Base-by-base conservation (phyloP, 2,797 vertebrate species). In the Notamacropus eugenii region DNA sequence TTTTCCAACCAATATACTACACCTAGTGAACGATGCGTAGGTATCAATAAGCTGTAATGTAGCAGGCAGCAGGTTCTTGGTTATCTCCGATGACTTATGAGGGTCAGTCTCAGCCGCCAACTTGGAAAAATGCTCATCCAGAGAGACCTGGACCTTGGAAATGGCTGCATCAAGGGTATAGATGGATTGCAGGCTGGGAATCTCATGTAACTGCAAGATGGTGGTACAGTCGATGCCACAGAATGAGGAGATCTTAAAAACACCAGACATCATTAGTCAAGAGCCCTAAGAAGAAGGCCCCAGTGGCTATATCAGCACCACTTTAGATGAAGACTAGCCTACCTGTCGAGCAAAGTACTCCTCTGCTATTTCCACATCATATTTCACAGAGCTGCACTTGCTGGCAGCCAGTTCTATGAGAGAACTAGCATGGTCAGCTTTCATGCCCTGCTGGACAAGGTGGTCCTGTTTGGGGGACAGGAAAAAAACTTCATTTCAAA, bases 301-400 rank as follows among this genome's bases (percentile, higher is more conserved):
- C 55, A 54, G 82, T 31, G 28, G 50, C 52, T 91, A 52, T 54
- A 19, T n/a, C 46, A 29, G 13, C 74, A 54, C 0, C 1, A 50
- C 50, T 5, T 91, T 34, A 96, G 0, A 28, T 12, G 5, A 74
- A 34, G 13, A 5, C 0, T 16, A 58, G 46, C 98, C 90, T 96
- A 99, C 99, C 99, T 99, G 99, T 97, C 99, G 99, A 96, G 99
- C 99, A 94, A 99, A 99, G 98, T 99, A 99, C 31, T 99, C 99
- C 97, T 99, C 99, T 24, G 99, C 99, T 90, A 99, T 99, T 62
- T 99, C 99, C 96, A 99, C 99, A 0, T 99, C 99, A 0, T 99
- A 99, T 96, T 99, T 99, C 91, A 99, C 99, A 0, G 99, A 99
- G 97, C 99, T 99, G 98, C 99, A 99, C 97, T 99, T 99, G 96